Base-by-base conservation (phyloP, 2,888 invertebrate species). In the Hoplodrina blanda region DNA sequence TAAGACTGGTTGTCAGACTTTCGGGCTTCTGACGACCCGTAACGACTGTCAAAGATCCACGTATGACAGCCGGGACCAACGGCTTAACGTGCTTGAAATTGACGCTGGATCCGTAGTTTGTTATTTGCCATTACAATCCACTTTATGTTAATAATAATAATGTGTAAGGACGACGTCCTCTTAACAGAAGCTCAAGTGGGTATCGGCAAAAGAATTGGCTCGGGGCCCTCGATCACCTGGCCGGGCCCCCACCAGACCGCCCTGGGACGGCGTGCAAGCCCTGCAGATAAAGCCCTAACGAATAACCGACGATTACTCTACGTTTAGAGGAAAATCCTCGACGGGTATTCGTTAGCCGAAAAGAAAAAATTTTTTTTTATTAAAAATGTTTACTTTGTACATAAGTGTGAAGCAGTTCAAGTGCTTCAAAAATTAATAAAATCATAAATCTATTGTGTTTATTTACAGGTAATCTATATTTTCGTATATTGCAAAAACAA, bases 251-350 rank as follows among this genome's bases (percentile, higher is more conserved):
- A 41, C 13, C 41, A 11, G 41, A 13, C 41, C 41, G 11, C 41
- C 41, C 41, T 13, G 13, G 41, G 13, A 41, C 41, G 41, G 4
- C 41, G 41, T 11, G 8, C 66, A 67, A 62, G 46, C 49, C 60
- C 60, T 46, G 53, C 64, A 77, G 84, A 84, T 84, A 84, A 84
- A 77, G 80, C 62, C 60, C 55, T 80, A 71, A 84, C 74, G 76
- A 83, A 84, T 80, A 76, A 66, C 75, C 69, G 46, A 56, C 83
- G 63, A 84, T 84, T 77, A 84, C 78, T 78, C 80, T 53, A 41
- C 69, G 71, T 65, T 67, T 71, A 69, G 76, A 73, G 67, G 62
- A 72, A 73, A 77, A 77, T 59, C 63, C 69, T 59, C 64, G 65
- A 70, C 64, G 76, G 72, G 75, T 78, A 81, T 76, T 67, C 55